phyloP scores from a whole-genome alignment of 2,888 invertebrate species.

The Lobophora halterata region DNA sequence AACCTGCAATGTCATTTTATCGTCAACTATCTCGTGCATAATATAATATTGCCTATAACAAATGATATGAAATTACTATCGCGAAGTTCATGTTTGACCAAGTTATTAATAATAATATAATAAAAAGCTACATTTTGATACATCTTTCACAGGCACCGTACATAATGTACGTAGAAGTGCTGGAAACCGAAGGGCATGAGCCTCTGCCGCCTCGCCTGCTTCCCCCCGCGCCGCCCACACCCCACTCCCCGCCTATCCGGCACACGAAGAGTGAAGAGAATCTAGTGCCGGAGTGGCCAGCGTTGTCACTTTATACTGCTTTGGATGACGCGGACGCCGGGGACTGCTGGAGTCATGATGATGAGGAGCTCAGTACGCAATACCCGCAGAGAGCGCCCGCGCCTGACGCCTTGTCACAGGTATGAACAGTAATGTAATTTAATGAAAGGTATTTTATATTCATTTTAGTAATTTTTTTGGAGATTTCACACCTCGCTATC shows the following conservation, averaged over 20 bases:
- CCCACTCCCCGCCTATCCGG: slow-evolving; percentile 84
- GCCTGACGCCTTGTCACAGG: slow-evolving; percentile 88
- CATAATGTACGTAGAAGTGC: slow-evolving; percentile 98
- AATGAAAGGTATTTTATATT: too few species aligned
- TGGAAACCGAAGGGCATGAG: slow-evolving; percentile 88
- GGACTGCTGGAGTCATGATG: slow-evolving; percentile 97
- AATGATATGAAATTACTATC: too few species aligned
- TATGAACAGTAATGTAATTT: slow-evolving; percentile 52
- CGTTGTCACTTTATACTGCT: slow-evolving; percentile 63
- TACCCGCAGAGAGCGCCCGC: slow-evolving; percentile 60
- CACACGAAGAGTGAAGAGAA: slow-evolving; percentile 98
- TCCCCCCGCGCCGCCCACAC: slow-evolving; percentile 88
- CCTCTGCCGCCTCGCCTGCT: slow-evolving; percentile 94
- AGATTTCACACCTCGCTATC: too few species aligned
- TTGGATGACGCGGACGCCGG: slow-evolving; percentile 71
- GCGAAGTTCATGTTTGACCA: too few species aligned
- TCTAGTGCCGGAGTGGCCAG: slow-evolving; percentile 82
- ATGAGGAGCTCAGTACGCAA: slow-evolving; percentile 88
- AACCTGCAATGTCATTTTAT: too few species aligned
- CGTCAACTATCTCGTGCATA: too few species aligned
- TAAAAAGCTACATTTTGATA: neutral
- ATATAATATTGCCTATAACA: too few species aligned
- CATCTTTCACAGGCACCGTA: slow-evolving; percentile 89
- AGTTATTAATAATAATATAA: too few species aligned
- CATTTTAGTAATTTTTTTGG: too few species aligned